A percentile compares a stretch with the other conserved stretches of the same genome.
These are phyloP conservation scores for Rhyzopertha dominica DNA, from an alignment of 1,140 invertebrate genomes.

Conservation along the genomic window DNA sequence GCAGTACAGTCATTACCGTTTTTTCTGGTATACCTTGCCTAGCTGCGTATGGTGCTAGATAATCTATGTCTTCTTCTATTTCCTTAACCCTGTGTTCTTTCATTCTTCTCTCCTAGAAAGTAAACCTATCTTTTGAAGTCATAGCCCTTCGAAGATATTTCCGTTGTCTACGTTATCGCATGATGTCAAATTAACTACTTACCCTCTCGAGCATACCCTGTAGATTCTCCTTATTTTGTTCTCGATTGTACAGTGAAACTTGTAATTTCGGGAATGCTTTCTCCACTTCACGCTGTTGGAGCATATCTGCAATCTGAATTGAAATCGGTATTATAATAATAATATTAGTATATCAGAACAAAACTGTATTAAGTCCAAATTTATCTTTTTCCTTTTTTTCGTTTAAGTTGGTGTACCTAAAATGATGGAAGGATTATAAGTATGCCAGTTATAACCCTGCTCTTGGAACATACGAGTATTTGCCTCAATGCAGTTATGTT, in stretches of 20 bases:
- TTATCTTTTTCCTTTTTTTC: too few species aligned
- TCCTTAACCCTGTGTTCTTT: slow-evolving; percentile 35
- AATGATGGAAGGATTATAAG: too few species aligned
- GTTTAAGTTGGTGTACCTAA: background rate
- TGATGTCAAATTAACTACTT: slow-evolving; percentile 9
- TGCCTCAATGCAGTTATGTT: too few species aligned
- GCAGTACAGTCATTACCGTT: slow-evolving; percentile 32
- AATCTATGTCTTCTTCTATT: slow-evolving; percentile 46
- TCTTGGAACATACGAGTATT: too few species aligned
- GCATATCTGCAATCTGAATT: slow-evolving; percentile 38
- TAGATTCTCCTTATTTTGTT: slow-evolving; percentile 51
- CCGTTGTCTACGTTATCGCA: background rate
- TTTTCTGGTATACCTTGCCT: slow-evolving; percentile 45
- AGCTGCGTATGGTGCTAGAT: slow-evolving; percentile 54
- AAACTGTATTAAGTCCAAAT: background rate
- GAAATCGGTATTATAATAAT: slow-evolving; percentile 20
- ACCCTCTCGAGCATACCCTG: slow-evolving; percentile 44
- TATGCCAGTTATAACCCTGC: too few species aligned
- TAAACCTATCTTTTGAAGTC: background rate
- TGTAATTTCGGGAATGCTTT: slow-evolving; percentile 46
- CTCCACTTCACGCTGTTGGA: slow-evolving; percentile 47
- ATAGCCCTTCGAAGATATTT: background rate
- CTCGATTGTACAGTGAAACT: slow-evolving; percentile 51
- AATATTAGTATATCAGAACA: slow-evolving; percentile 3
- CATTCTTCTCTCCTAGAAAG: slow-evolving; percentile 23